Evolutionary conservation across 2,888 invertebrate species (phyloP), one percentile per base, ranked within the genome.

Genomic region (Arenicola marina): DNA sequence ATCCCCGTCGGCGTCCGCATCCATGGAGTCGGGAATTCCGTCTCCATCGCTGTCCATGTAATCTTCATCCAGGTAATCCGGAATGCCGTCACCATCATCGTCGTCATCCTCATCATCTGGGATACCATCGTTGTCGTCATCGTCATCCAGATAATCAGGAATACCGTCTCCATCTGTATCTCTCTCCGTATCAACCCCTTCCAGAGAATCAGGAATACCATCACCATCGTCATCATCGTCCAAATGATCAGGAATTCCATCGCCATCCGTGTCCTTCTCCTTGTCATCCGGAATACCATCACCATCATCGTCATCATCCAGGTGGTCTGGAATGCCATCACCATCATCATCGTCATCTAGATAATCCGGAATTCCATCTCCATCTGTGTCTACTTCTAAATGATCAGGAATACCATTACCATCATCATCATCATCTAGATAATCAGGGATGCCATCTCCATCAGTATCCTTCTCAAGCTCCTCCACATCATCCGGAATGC

Each of bases 391-490:
- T 4, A 68, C 59, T 28, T 75, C 73, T 4, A 66, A n/a, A 29
- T 72, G 53, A 58, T 73, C 72, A 24, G 72, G 71, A 31, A 72
- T 70, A 15, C 63, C 64, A 59, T 72, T 63, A 53, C 57, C 63
- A 66, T 75, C 75, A 21, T 55, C 51, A 33, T 67, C 63, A 11
- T 78, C 65, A 61, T 78, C 78, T 18, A 73, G 34, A 44, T 68
- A 54, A 28, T 73, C 69, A 2, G 53, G 76, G 26, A 81, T 78
- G 18, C 79, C 79, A 70, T 79, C 78, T 1, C 77, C 79, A 71
- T 78, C 77, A 31, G 62, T 56, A 59, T 64, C 63, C 57, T 72
- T 59, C 38, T 78, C 77, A 2, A 68, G 57, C n/a, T n/a, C n/a
- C n/a, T n/a, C n/a, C n/a, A n/a, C 26, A 55, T 72, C 34, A 66